A percentile compares a stretch with the other conserved stretches of the same genome.
Conservation (phyloP, 2,113 vertebrate species). For the Notarius quadriscutis region DNA sequence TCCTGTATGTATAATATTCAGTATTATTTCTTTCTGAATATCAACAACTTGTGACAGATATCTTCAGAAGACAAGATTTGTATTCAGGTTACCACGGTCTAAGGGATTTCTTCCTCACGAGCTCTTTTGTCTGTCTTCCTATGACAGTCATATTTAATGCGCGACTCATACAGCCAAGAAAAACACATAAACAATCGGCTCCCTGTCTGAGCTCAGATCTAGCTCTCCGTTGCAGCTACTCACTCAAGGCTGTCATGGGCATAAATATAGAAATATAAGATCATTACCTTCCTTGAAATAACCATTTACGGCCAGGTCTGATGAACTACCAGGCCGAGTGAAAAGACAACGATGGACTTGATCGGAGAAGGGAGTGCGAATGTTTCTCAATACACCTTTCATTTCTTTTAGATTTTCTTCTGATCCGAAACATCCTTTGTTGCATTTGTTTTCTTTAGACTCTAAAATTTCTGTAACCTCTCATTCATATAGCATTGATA, state of each 20-base stretch:
- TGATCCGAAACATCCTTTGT: constrained; percentile 30
- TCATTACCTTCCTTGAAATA: constrained; percentile 41
- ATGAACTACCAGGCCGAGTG: constrained; percentile 35
- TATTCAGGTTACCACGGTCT: constrained; percentile 9
- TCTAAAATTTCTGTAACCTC: constrained; percentile 18
- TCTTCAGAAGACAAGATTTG: constrained; percentile 2
- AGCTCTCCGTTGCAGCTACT: constrained; percentile 12
- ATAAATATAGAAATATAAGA: constrained; percentile 51
- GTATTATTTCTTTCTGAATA: constrained; percentile 37
- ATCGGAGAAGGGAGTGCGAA: constrained; percentile 3
- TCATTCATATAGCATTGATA: constrained; percentile 23
- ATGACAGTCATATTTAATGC: constrained; percentile 39
- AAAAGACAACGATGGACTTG: constrained; percentile 34
- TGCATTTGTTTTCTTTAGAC: not conserved
- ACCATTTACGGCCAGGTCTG: constrained; percentile 36
- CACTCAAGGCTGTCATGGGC: constrained; percentile 43
- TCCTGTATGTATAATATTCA: not conserved
- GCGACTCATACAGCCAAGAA: constrained; percentile 18
- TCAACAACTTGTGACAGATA: constrained; percentile 7
- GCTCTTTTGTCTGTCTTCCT: constrained; percentile 21
- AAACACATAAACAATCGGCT: constrained; percentile 41
- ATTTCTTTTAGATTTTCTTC: constrained; percentile 33
- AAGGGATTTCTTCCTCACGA: constrained; percentile 10
- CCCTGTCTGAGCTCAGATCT: constrained; percentile 20
- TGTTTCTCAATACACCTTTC: constrained; percentile 22